phyloP scores from a whole-genome alignment of 2,797 vertebrate genomes.

The Falco biarmicus region DNA sequence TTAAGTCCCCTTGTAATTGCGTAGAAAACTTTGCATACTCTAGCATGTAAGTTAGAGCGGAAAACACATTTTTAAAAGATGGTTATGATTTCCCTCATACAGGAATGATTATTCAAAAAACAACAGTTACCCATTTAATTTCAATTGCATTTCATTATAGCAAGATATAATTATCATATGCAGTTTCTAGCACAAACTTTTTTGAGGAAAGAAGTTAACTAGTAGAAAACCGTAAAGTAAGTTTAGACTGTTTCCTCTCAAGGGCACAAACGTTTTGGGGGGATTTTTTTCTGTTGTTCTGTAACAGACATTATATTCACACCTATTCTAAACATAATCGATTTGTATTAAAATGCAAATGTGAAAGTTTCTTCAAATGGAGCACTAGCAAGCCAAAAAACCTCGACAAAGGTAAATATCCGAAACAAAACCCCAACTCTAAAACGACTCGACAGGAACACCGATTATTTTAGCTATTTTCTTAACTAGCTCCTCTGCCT shows the following conservation, averaged over 20 bases:
- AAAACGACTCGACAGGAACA: conserved; percentile 1
- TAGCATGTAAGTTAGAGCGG: not conserved
- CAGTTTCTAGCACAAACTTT: not conserved
- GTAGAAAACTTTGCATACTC: not conserved
- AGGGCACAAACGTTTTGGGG: not conserved
- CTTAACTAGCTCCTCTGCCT: conserved; percentile 55
- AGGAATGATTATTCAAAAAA: conserved; percentile 5
- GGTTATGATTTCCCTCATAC: not conserved
- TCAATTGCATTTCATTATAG: conserved; percentile 25
- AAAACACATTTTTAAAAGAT: conserved; percentile 18
- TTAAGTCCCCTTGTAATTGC: not conserved
- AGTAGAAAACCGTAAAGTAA: conserved; percentile 1
- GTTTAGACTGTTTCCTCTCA: not conserved
- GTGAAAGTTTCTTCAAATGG: not conserved
- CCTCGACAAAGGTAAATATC: not conserved
- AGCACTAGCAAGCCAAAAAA: not conserved
- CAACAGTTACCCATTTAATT: not conserved
- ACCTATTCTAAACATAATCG: conserved; percentile 46
- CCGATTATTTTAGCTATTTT: conserved; percentile 3
- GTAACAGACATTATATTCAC: conserved; percentile 19
- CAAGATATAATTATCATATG: not conserved
- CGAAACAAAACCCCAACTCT: not conserved
- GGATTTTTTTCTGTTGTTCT: not conserved
- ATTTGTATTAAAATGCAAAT: conserved; percentile 51
- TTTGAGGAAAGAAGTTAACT: not conserved